Evolutionary conservation across 2,797 vertebrate species (phyloP).

Genomic region (Alosa sapidissima): DNA sequence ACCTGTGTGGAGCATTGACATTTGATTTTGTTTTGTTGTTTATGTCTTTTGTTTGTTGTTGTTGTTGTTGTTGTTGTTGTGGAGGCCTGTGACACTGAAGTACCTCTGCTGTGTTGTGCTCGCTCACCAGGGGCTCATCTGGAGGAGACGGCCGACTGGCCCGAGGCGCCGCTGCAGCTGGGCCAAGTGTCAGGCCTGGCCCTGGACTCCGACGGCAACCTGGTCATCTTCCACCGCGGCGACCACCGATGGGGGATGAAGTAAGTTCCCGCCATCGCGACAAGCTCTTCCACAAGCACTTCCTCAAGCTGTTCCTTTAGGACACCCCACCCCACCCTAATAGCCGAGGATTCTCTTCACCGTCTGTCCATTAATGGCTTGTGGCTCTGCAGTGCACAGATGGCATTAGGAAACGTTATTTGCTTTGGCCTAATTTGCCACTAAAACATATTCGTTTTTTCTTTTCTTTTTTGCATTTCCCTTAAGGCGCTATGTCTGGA

Average conservation of each 20-base stretch:
- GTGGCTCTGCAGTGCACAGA: not conserved
- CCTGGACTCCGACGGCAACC: slow-evolving; percentile 83
- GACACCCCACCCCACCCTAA: not conserved
- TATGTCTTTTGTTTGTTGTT: not conserved
- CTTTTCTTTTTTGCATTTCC: not conserved
- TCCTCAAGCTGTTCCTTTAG: no score
- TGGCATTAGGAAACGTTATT: not conserved
- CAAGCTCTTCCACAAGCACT: no score
- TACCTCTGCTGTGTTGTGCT: slow-evolving; percentile 4
- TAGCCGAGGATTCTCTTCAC: not conserved
- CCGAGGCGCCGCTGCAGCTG: slow-evolving; percentile 79
- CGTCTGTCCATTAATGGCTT: not conserved
- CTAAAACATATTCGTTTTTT: not conserved
- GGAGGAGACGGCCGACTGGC: slow-evolving; percentile 84
- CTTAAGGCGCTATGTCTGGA: not conserved
- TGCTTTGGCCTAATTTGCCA: not conserved
- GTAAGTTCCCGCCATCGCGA: slow-evolving; percentile 71
- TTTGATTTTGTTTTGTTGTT: slow-evolving; percentile 10
- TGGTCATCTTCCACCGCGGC: slow-evolving; percentile 95
- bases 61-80: not conserved
- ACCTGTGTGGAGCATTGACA: not conserved
- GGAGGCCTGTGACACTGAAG: not conserved
- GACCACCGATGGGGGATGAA: slow-evolving; percentile 87
- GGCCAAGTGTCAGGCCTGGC: slow-evolving; percentile 95
- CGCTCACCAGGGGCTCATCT: slow-evolving; percentile 79